Evolutionary conservation across 2,888 invertebrate genomes (phyloP).

Genomic region (Drosophila ezoana): DNA sequence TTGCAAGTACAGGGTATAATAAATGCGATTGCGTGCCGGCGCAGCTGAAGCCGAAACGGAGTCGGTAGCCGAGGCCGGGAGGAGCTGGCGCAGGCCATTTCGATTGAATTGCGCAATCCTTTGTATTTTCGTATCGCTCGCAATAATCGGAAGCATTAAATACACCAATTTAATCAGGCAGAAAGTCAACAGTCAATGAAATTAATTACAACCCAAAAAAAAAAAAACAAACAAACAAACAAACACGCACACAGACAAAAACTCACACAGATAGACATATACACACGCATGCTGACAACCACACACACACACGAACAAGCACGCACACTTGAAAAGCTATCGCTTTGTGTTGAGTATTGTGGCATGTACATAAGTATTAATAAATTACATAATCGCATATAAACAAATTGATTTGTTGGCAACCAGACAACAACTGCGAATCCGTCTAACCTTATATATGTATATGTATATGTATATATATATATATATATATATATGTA

Average conservation of each 20-base stretch:
- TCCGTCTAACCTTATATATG: slow-evolving; percentile 4
- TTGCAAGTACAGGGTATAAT: slow-evolving; percentile 18
- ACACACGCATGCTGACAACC: not conserved
- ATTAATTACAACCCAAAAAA: slow-evolving; percentile 26
- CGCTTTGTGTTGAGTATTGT: slow-evolving; percentile 1
- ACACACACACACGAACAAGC: not conserved
- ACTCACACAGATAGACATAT: not conserved
- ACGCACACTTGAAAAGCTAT: not conserved
- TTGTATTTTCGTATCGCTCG: slow-evolving; percentile 5
- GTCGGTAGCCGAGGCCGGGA: not conserved
- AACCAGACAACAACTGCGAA: slow-evolving; percentile 18
- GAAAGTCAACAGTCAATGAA: slow-evolving; percentile 35
- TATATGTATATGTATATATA: not conserved
- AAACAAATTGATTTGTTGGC: slow-evolving; percentile 15
- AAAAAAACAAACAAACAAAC: not conserved
- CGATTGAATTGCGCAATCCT: slow-evolving; percentile 35
- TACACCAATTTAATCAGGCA: slow-evolving; percentile 57
- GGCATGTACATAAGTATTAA: slow-evolving; percentile 8
- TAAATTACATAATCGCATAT: slow-evolving; percentile 35
- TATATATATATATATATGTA: slow-evolving; percentile 6
- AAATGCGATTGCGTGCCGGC: slow-evolving; percentile 68
- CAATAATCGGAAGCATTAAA: slow-evolving; percentile 46
- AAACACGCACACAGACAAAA: slow-evolving; percentile 1
- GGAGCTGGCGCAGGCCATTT: not conserved
- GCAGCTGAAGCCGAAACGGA: slow-evolving; percentile 3